Evolutionary conservation across 2,797 vertebrate genomes (phyloP), one percentile per base, ranked within the genome.

Genomic region (Naso thynnoides): DNA sequence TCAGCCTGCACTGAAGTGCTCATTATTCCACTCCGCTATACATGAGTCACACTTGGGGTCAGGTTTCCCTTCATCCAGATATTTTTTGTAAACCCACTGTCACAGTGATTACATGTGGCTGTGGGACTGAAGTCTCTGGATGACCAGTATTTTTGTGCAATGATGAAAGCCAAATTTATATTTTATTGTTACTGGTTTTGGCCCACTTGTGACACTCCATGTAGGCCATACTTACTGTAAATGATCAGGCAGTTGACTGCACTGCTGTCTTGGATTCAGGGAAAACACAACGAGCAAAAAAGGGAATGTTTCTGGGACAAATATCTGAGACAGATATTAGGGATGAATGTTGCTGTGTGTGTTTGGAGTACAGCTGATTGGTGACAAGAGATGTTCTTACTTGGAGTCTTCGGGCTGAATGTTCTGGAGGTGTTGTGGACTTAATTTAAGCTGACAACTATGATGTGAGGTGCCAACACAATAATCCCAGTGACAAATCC

Each of bases 11-110:
- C 65, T 82, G 74, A 84, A 53, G 41, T 18, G 69, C 79, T 89
- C 82, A 80, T 91, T 89, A 87, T 83, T 86, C 73, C 76, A 78
- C 80, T 82, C 60, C 9, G 27, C 81, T 79, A 45, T 86, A 80
- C 82, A 76, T 81, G 75, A 85, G 75, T 86, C 77, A 86, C 59
- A 69, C 68, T 82, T 58, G 63, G 58, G 64, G 50, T 84, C 64
- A 80, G 52, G 61, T 54, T 65, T 42, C 49, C 19, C 45, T 61
- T 29, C 50, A 45, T 78, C 19, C 44, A 62, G 70, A 87, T 77
- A 88, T 85, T 80, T 81, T 68, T 70, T 62, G 61, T 69, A 41
- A 16, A 26, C 50, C 76, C 73, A 13, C 76, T 83, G 66, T 79
- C 79, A 82, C 47, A 50, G 36, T 45, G 52, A 74, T 62, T 71